Evolutionary conservation across 2,797 vertebrate genomes (phyloP), one percentile per base, ranked within the genome.

Genomic region (Taenioides sp.): DNA sequence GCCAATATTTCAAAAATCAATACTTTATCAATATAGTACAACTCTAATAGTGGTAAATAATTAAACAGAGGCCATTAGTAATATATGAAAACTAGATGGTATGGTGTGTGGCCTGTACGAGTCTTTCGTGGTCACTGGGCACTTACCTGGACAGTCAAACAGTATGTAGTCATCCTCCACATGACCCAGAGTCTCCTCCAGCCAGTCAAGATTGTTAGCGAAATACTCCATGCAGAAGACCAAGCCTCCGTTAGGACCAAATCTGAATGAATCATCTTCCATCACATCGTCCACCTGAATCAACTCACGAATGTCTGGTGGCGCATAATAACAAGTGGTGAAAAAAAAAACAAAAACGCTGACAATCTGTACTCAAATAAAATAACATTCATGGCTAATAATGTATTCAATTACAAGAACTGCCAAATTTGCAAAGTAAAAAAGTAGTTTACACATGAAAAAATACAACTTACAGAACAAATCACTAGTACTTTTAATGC

Each of bases 181-280:
- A 0, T 98, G 97, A 17, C 98, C 98, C 0, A 99, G 91, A 77
- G 93, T 95, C 73, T 94, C 95, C 84, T 95, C 96, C 22, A 99
- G 92, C 98, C 98, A 99, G 86, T 92, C 95, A 55, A 99, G 96
- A 85, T 98, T 99, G 81, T 95, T 98, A 62, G 95, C 94, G 1
- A 99, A 97, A 83, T 98, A 99, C 70, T 99, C 98, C 98, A 99
- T 99, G 88, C 98, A 99, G 81, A 98, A 99, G 18, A 99, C 95
- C 73, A 99, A 80, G 17, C 97, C 98, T 34, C 98, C 98, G 0
- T 99, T 99, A 11, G 97, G 98, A 2, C 98, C 97, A 0, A 98
- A 99, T 69, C 93, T 81, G 49, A 99, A 79, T 17, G 96, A 95
- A 0, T 89, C 88, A 0, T 99, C 98, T 77, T 99, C 97, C 97